Base-by-base conservation (phyloP, 2,113 vertebrate species). In the Pangasianodon gigas region DNA sequence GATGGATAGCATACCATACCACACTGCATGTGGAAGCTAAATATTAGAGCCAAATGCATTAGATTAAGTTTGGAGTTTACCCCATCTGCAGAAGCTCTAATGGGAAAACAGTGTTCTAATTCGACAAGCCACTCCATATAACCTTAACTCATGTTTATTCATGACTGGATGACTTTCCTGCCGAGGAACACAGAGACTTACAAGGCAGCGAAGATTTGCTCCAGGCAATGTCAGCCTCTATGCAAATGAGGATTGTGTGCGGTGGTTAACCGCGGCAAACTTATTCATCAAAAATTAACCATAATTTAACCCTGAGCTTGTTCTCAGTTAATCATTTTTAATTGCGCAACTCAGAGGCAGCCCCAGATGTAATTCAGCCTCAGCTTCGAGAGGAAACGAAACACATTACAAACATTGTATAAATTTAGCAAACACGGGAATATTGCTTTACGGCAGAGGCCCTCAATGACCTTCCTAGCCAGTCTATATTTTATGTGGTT, bases 311-410 rank as follows among this genome's bases (percentile, higher is more conserved):
- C 67, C 85, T 51, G 79, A 58, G 56, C 62, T 24, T 48, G 80
- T 65, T 87, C 51, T 85, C 44, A 13, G 41, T 87, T 87, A 65
- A 71, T 56, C 56, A 46, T 84, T 87, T 84, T 51, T 46, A 56
- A 46, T 85, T 56, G 58, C 67, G 48, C 77, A 81, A 85, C 81
- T 84, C 8, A 13, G n/a, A 41, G 75, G 24, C 85, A 58, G 41
- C 13, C 29, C 56, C 5, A 83, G 51, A 75, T 85, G 89, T 37
- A 80, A n/a, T 32, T 67, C 48, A 29, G 82, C 37, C 5, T 80
- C 51, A 74, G 58, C 74, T 29, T 29, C 80, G 21, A 79, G 60
- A 90, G 91, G 93, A 95, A 95, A 91, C 93, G 91, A 94, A 95
- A 94, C 88, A 91, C 91, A 56, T 85, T 90, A 91, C 90, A 93